phyloP scores from a whole-genome alignment of 2,797 vertebrate genomes.

The Sarcoramphus papa region DNA sequence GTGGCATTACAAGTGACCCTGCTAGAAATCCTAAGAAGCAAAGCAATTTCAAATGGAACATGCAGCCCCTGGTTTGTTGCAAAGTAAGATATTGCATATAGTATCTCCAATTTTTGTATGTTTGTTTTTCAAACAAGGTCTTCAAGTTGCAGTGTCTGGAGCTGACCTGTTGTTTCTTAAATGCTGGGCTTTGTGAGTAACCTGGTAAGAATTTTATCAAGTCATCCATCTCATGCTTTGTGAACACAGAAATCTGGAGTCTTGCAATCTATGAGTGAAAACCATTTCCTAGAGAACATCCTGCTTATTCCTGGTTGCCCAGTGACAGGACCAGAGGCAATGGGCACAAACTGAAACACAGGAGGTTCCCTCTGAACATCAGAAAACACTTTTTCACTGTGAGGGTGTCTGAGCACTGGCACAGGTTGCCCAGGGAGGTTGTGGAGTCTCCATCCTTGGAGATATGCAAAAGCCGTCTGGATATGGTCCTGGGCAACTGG shows the following conservation, averaged over 20 bases:
- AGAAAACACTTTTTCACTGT: not conserved
- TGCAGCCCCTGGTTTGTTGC: not conserved
- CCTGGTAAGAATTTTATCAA: not conserved
- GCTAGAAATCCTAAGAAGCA: not conserved
- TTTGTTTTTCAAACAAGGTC: not conserved
- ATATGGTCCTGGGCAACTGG: not conserved
- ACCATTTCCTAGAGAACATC: not conserved
- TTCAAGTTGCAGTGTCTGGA: not conserved
- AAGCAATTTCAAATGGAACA: not conserved
- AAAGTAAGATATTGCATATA: not conserved
- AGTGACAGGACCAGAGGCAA: not conserved
- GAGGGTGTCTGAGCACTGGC: not conserved
- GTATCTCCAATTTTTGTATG: not conserved
- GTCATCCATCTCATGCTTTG: not conserved
- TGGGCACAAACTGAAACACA: not conserved
- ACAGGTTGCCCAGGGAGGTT: not conserved
- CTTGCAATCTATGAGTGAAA: not conserved
- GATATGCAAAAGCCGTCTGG: not conserved
- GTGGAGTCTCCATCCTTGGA: not conserved
- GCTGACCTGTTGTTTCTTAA: not conserved
- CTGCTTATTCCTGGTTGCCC: not conserved
- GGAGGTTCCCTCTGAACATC: not conserved
- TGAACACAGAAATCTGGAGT: not conserved
- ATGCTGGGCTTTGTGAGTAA: not conserved
- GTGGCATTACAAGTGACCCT: not conserved